Conservation (phyloP, 2,113 vertebrate genomes). For the Andinoacara biseriatus region DNA sequence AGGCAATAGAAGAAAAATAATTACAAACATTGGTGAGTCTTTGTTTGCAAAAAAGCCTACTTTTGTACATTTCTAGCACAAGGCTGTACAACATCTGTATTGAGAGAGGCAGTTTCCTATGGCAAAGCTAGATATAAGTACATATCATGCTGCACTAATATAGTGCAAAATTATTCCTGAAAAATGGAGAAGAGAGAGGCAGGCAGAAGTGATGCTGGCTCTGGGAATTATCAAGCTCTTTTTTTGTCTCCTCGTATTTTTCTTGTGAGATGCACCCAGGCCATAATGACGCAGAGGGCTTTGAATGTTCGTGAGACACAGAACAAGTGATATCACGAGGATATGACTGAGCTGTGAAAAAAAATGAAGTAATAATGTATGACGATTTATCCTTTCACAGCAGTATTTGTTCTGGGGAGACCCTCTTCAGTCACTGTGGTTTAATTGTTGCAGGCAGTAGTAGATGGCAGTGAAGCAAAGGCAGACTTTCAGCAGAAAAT, state of each 20-base stretch:
- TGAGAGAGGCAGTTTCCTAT: slow-evolving; percentile 92
- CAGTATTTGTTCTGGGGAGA: background rate
- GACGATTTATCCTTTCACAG: slow-evolving; percentile 52
- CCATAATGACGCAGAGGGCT: background rate
- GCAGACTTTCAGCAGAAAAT: slow-evolving; percentile 72
- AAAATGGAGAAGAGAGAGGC: slow-evolving; percentile 71
- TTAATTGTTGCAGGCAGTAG: slow-evolving; percentile 38
- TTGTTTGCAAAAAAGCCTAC: slow-evolving; percentile 73
- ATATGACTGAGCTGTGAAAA: slow-evolving; percentile 9
- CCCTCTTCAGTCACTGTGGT: slow-evolving; percentile 25
- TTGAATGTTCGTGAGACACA: background rate
- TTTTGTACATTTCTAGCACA: slow-evolving; percentile 82
- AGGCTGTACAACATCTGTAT: slow-evolving; percentile 82
- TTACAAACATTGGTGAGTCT: slow-evolving; percentile 70
- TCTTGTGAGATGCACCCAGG: background rate
- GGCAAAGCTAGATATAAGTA: slow-evolving; percentile 89
- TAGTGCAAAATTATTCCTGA: slow-evolving; percentile 96
- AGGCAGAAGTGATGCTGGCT: slow-evolving; percentile 76
- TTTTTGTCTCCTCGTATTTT: background rate
- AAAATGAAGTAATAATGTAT: background rate
- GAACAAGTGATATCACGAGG: background rate
- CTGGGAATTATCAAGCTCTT: slow-evolving; percentile 5
- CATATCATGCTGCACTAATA: slow-evolving; percentile 99
- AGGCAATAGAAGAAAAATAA: slow-evolving; percentile 78
- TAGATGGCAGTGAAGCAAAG: slow-evolving; percentile 66